Base-by-base conservation (phyloP, 64 coral and sea anemone species). In the Stichodactyla helianthus region DNA sequence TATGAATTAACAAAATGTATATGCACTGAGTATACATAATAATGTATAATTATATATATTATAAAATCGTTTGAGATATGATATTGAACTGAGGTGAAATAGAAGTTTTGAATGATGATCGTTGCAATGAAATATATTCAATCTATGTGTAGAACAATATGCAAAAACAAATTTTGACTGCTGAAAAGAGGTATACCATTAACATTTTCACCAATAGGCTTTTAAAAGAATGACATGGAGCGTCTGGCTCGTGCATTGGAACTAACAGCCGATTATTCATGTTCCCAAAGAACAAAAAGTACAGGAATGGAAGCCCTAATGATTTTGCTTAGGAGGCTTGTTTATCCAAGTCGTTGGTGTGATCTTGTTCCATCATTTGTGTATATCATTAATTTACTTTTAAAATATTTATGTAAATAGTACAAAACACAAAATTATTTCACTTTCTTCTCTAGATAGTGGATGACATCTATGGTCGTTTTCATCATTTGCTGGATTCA, bases 341-440 rank as follows among this genome's bases (percentile, higher is more conserved):
- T 58, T 13, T 91, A 90, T 55, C 86, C 90, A 17, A 87, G 87
- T 87, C 63, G 86, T 87, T 91, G 89, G 84, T 86, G 84, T 81
- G 89, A 86, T 82, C 83, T 91, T 55, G 84, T 86, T 22, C 82
- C 89, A 35, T 35, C 31, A 35, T 35, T 35, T 35, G 31, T 35
- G 31, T 35, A 35, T 35, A 35, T 35, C 31, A 35, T 35, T 35
- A 35, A 35, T 35, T 35, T 35, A 35, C 31, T 35, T 35, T 35
- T 0, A 35, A 35, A 35, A 35, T 90, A 77, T 10, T 57, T 10
- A 7, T 10, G 55, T 14, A 57, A 57, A 57, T 57, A 57, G 8
- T 10, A 10, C 55, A 14, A 57, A 7, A 57, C 55, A 57, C 55
- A 57, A 57, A 57, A 57, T 57, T 57, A 57, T 10, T 57, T 57